phyloP scores from a whole-genome alignment of 2,113 vertebrate species.

The Craseonycteris thonglongyai region DNA sequence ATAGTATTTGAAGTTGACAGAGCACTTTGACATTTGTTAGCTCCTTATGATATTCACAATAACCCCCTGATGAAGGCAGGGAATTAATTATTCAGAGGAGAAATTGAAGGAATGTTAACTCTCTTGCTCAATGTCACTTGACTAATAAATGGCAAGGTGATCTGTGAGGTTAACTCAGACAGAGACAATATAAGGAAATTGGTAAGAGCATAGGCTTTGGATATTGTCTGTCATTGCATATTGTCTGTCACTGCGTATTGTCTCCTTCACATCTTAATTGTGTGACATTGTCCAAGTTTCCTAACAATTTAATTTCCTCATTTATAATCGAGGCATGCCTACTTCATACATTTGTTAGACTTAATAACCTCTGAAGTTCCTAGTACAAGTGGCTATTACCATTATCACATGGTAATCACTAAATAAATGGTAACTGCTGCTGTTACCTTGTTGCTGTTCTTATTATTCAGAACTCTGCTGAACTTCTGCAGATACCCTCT shows the following conservation, averaged over 20 bases:
- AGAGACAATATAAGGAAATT: not conserved
- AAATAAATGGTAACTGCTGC: not conserved
- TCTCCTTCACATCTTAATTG: not conserved
- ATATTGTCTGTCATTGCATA: not conserved
- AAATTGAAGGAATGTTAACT: slow-evolving; percentile 28
- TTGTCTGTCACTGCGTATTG: not conserved
- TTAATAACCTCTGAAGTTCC: not conserved
- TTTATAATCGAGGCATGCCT: not conserved
- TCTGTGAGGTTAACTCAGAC: slow-evolving; percentile 23
- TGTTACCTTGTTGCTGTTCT: not conserved
- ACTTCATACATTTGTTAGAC: not conserved
- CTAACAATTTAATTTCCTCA: not conserved
- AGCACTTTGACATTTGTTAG: slow-evolving; percentile 62
- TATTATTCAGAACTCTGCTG: not conserved
- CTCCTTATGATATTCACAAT: slow-evolving; percentile 45
- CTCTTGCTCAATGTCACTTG: slow-evolving; percentile 48
- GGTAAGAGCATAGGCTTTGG: not conserved
- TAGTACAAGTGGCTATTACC: not conserved
- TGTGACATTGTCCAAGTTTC: not conserved
- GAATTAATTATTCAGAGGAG: slow-evolving; percentile 60
- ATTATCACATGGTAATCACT: not conserved
- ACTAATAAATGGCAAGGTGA: slow-evolving; percentile 15
- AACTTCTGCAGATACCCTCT: not conserved
- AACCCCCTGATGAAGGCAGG: not conserved
- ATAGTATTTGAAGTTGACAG: slow-evolving; percentile 55